Evolutionary conservation across 2,888 invertebrate species (phyloP).

Genomic region (Sipunculus nudus): DNA sequence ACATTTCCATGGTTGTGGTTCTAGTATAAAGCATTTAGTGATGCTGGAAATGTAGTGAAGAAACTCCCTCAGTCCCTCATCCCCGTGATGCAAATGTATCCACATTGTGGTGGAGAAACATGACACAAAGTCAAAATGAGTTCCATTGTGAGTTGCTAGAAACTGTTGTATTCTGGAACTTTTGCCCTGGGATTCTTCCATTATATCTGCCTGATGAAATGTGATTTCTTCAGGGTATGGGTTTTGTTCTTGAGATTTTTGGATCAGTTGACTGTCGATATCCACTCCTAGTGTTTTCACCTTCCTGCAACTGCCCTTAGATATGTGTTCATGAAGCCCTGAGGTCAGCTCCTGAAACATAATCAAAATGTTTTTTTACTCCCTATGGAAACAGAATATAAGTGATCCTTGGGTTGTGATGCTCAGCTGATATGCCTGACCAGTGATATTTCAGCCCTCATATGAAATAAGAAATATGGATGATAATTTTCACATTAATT

Average conservation of each 20-base stretch:
- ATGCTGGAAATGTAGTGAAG: slow-evolving; percentile 71
- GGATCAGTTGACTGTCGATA: slow-evolving; percentile 77
- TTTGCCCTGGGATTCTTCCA: too few species aligned
- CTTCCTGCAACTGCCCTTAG: slow-evolving; percentile 66
- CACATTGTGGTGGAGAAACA: slow-evolving; percentile 90
- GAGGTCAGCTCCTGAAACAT: slow-evolving; percentile 76
- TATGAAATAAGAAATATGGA: too few species aligned
- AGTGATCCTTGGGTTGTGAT: too few species aligned
- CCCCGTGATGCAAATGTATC: slow-evolving; percentile 87
- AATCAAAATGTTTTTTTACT: too few species aligned
- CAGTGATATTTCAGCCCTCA: too few species aligned
- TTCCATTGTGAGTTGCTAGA: neutral
- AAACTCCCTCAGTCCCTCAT: slow-evolving; percentile 76
- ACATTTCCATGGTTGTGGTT: slow-evolving; percentile 88
- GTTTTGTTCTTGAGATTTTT: slow-evolving; percentile 71
- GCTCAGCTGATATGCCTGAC: too few species aligned
- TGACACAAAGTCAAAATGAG: slow-evolving; percentile 67
- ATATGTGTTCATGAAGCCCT: slow-evolving; percentile 68
- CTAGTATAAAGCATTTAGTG: slow-evolving; percentile 75
- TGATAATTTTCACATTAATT: too few species aligned
- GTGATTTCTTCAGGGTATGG: slow-evolving; percentile 6
- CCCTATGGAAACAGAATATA: too few species aligned
- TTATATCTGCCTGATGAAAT: slow-evolving; percentile 57
- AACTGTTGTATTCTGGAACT: too few species aligned
- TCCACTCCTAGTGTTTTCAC: slow-evolving; percentile 76